These are phyloP conservation scores for Shinisaurus crocodilurus DNA, from an alignment of 2,113 vertebrate species.

Conservation along the genomic window DNA sequence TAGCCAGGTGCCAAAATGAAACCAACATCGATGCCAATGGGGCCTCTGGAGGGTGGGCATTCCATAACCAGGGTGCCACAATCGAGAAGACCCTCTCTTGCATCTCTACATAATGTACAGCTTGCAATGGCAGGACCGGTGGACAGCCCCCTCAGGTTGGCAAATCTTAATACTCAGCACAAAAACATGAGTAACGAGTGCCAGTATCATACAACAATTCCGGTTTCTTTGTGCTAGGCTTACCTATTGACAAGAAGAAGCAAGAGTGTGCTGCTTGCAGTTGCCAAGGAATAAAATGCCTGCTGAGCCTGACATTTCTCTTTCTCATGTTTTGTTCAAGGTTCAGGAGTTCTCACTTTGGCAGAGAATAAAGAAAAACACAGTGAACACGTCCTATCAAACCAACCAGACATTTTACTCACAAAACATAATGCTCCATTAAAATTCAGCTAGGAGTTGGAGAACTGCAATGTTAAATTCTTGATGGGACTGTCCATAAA, in stretches of 20 bases:
- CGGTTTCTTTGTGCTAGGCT: background rate
- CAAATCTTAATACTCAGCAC: too few relatives aligned
- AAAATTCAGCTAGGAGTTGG: background rate
- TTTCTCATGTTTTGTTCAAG: background rate
- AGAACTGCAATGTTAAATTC: background rate
- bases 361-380: background rate
- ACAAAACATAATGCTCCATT: slow-evolving; percentile 4
- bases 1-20: too few relatives aligned
- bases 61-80: too few relatives aligned
- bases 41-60: too few relatives aligned
- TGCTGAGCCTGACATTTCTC: background rate
- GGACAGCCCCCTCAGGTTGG: too few relatives aligned
- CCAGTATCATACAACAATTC: background rate
- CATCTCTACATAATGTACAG: too few relatives aligned
- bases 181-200: background rate
- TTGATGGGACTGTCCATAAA: background rate
- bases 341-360: background rate
- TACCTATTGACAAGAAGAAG: background rate
- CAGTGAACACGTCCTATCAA: background rate
- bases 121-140: too few relatives aligned
- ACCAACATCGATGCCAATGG: too few relatives aligned
- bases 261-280: background rate
- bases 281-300: background rate
- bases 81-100: too few relatives aligned
- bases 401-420: background rate